phyloP scores from a whole-genome alignment of 2,113 vertebrate genomes.

The Tragelaphus strepsiceros region DNA sequence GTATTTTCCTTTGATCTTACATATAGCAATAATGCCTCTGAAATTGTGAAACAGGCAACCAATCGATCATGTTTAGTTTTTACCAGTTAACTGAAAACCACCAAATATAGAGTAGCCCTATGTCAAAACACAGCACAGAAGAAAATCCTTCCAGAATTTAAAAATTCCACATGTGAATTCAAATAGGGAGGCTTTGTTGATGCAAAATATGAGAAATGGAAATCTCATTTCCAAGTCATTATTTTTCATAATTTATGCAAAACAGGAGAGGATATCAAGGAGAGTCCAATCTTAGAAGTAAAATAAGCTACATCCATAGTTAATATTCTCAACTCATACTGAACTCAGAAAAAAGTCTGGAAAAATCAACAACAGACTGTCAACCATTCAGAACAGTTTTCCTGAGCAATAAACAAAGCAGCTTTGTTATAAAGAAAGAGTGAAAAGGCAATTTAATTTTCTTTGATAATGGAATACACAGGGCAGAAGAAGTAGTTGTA shows the following conservation, averaged over 20 bases:
- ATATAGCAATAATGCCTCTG: not conserved
- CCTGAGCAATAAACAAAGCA: not conserved
- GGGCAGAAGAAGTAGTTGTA: not conserved
- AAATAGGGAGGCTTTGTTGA: not conserved
- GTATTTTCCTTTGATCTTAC: not conserved
- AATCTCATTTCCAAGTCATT: not conserved
- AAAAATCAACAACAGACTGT: not conserved
- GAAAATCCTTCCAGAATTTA: not conserved
- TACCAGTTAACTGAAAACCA: not conserved
- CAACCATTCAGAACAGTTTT: not conserved
- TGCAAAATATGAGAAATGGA: not conserved
- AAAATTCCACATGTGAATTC: not conserved
- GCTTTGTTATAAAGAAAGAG: not conserved
- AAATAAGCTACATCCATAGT: not conserved
- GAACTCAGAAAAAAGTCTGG: not conserved
- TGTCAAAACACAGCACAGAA: not conserved
- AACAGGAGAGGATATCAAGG: not conserved
- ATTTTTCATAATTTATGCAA: not conserved
- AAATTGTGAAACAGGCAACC: not conserved
- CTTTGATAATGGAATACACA: not conserved
- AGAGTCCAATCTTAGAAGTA: not conserved
- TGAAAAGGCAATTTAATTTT: not conserved
- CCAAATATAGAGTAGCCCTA: not conserved
- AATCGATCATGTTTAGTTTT: not conserved
- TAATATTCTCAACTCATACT: not conserved